Conservation (phyloP, 2,797 vertebrate species). For the Euphonia xanthogaster region DNA sequence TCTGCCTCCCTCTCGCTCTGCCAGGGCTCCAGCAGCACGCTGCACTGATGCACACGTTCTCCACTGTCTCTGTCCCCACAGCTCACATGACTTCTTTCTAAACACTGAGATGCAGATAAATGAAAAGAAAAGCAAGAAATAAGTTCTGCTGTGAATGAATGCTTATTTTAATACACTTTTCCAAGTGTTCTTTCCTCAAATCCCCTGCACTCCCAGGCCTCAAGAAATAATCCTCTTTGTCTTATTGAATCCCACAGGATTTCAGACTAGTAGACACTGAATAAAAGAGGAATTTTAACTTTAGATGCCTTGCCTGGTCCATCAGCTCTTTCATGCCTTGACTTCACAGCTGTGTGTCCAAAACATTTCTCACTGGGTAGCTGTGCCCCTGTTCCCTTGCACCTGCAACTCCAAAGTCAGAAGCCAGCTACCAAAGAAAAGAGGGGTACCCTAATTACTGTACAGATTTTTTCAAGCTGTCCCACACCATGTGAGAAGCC, state of each 20-base stretch:
- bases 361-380: neutral
- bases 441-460: rapidly evolving
- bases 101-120: slow-evolving; percentile 45
- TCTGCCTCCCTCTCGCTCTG: slow-evolving; percentile 33
- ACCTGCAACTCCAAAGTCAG: neutral
- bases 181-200: neutral
- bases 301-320: neutral
- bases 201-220: neutral
- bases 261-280: neutral
- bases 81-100: slow-evolving; percentile 69
- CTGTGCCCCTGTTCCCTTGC: neutral
- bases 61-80: slow-evolving; percentile 20
- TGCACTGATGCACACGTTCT: slow-evolving; percentile 48
- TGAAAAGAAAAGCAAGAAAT: slow-evolving; percentile 2
- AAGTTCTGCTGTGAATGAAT: neutral
- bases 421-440: neutral
- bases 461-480: neutral
- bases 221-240: neutral
- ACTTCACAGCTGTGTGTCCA: neutral
- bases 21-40: slow-evolving; percentile 53
- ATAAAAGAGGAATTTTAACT: neutral
- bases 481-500: neutral
- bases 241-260: neutral
- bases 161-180: neutral
- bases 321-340: neutral